These are phyloP conservation scores for Tychaedon coryphoeus DNA, from an alignment of 2,113 vertebrate genomes.

Conservation along the genomic window DNA sequence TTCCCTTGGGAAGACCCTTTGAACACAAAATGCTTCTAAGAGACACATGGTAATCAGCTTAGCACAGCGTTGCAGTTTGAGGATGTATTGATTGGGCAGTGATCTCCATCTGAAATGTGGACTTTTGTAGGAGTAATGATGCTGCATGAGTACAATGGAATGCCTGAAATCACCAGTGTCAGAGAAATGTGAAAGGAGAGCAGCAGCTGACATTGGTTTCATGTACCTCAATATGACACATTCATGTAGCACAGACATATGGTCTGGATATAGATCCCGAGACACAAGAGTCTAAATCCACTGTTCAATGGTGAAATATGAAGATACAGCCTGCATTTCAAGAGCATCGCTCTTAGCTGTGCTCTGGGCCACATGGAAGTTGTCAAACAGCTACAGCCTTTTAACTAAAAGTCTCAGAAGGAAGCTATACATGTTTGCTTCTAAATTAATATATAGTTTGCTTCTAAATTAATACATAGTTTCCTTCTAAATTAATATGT, in stretches of 20 bases:
- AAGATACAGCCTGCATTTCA: background rate
- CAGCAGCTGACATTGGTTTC: background rate
- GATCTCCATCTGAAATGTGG: background rate
- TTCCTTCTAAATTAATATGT: background rate
- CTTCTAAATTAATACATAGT: background rate
- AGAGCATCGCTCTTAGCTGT: background rate
- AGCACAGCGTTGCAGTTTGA: background rate
- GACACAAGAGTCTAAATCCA: background rate
- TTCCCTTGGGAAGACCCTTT: background rate
- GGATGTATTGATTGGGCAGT: background rate
- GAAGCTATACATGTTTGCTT: background rate
- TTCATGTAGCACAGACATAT: background rate
- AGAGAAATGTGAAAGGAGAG: background rate
- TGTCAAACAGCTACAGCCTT: constrained; percentile 20
- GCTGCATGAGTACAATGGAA: background rate
- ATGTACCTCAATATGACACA: background rate
- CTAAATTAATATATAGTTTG: background rate
- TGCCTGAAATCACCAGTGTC: background rate
- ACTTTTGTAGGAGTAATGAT: background rate
- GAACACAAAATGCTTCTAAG: background rate
- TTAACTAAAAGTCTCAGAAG: background rate
- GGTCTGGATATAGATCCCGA: background rate
- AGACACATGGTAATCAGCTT: background rate
- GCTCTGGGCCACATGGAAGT: background rate
- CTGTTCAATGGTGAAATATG: background rate